Conservation (phyloP, 1,140 invertebrate species). For the Drosophila prosaltans region DNA sequence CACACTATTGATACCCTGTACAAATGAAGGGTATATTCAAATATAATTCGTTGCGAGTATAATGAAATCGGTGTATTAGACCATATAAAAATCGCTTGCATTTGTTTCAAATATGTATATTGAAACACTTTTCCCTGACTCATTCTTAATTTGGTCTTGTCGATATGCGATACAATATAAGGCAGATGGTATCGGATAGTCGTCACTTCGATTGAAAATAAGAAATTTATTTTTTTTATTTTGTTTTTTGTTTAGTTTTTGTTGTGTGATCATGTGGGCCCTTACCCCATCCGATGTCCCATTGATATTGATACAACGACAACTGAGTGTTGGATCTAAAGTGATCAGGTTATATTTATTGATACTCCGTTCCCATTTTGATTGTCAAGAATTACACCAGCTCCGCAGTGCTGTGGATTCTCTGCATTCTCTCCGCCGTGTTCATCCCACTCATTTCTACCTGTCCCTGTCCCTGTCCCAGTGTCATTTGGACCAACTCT, state of each 20-base stretch:
- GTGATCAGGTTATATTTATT: constrained; percentile 36
- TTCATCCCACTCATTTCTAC: constrained; percentile 4
- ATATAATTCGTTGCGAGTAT: too few relatives aligned
- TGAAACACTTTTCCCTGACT: too few relatives aligned
- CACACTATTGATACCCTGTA: background rate
- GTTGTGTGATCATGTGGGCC: constrained; percentile 15
- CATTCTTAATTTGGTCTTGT: too few relatives aligned
- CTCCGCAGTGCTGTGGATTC: background rate
- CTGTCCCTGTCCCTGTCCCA: background rate
- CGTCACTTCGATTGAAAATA: background rate
- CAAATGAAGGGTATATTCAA: background rate
- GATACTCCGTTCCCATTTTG: constrained; percentile 28
- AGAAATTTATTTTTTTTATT: background rate
- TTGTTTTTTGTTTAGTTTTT: constrained; percentile 20
- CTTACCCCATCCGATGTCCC: constrained; percentile 3
- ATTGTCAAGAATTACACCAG: constrained; percentile 25
- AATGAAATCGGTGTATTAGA: too few relatives aligned
- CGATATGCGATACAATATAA: too few relatives aligned
- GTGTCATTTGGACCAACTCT: constrained; percentile 5
- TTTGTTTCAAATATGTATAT: too few relatives aligned
- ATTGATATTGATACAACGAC: constrained; percentile 19
- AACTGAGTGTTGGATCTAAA: constrained; percentile 15
- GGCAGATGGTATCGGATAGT: background rate
- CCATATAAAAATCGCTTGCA: too few relatives aligned
- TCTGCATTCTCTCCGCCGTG: background rate